A percentile compares a stretch with the other conserved stretches of the same genome.
Conservation (phyloP, 2,888 invertebrate species). For the Julus scanicus region DNA sequence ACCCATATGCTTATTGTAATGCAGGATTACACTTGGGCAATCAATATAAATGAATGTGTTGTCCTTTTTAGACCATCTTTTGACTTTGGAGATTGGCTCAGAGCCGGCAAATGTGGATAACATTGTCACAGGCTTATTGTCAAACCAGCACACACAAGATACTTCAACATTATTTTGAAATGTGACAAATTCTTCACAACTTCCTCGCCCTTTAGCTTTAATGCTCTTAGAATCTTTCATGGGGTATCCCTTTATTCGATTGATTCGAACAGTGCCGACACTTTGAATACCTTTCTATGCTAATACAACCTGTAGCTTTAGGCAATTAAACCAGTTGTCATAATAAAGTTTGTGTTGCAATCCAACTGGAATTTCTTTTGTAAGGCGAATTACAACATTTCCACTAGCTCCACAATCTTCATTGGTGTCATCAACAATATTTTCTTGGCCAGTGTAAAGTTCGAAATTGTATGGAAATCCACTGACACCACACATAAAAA, state of each 20-base stretch:
- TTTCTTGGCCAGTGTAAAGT: constrained; percentile 62
- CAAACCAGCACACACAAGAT: constrained; percentile 26
- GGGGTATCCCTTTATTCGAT: constrained; percentile 63
- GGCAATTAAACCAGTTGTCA: constrained; percentile 51
- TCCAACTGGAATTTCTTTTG: constrained; percentile 7
- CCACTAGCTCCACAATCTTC: constrained; percentile 48
- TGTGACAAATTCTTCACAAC: constrained; percentile 38
- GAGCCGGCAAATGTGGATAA: constrained; percentile 48
- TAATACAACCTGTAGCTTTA: not conserved
- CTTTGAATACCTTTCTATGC: constrained; percentile 62
- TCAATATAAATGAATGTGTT: constrained; percentile 15
- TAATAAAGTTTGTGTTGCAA: constrained; percentile 48
- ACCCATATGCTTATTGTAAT: constrained; percentile 61
- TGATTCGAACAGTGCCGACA: constrained; percentile 63
- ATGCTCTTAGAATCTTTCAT: constrained; percentile 9
- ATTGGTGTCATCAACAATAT: constrained; percentile 52
- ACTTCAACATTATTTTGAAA: constrained; percentile 18
- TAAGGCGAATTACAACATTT: constrained; percentile 51
- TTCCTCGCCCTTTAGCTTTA: constrained; percentile 60
- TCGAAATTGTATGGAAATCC: constrained; percentile 63
- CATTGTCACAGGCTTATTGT: constrained; percentile 43
- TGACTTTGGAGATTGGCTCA: not conserved
- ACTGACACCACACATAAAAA: constrained; percentile 59
- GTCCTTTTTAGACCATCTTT: constrained; percentile 22
- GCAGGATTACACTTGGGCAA: constrained; percentile 58